Conservation (phyloP, 2,888 invertebrate species). For the Mystacides longicornis region DNA sequence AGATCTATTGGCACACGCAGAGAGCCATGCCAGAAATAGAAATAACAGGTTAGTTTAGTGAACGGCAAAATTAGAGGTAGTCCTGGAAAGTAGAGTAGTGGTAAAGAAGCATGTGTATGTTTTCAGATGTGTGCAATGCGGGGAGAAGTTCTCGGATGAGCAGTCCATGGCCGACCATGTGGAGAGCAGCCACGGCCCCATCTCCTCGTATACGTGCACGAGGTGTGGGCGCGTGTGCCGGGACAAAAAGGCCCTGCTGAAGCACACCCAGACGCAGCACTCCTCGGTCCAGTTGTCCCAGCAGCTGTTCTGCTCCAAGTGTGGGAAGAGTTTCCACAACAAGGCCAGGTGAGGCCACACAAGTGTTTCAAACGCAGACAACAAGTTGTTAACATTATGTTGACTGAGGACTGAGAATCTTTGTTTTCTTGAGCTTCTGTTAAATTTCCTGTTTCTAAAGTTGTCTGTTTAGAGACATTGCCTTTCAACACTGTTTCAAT, state of each 20-base stretch:
- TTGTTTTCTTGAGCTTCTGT: too few species aligned
- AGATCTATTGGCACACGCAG: constrained; percentile 71
- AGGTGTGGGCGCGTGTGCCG: constrained; percentile 62
- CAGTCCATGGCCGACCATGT: constrained; percentile 57
- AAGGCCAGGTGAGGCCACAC: constrained; percentile 49
- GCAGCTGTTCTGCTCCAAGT: constrained; percentile 53
- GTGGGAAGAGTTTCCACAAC: constrained; percentile 64
- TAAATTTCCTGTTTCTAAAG: too few species aligned
- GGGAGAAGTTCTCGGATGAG: constrained; percentile 56
- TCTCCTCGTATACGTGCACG: constrained; percentile 58
- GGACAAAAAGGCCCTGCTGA: constrained; percentile 57
- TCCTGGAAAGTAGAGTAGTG: not conserved
- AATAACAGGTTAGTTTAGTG: constrained; percentile 45
- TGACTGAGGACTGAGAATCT: too few species aligned
- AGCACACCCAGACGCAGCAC: constrained; percentile 43
- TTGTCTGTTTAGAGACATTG: too few species aligned
- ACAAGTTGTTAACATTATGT: too few species aligned
- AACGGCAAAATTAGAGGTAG: too few species aligned
- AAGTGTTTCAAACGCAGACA: too few species aligned
- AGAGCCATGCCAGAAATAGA: constrained; percentile 61
- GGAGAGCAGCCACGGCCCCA: constrained; percentile 50
- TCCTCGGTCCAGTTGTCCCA: constrained; percentile 42
- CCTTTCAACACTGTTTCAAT: too few species aligned
- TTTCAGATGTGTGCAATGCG: constrained; percentile 55
- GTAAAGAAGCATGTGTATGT: not conserved